These are phyloP conservation scores for Menidia beryllina DNA, from an alignment of 2,113 vertebrate genomes.

Conservation along the genomic window DNA sequence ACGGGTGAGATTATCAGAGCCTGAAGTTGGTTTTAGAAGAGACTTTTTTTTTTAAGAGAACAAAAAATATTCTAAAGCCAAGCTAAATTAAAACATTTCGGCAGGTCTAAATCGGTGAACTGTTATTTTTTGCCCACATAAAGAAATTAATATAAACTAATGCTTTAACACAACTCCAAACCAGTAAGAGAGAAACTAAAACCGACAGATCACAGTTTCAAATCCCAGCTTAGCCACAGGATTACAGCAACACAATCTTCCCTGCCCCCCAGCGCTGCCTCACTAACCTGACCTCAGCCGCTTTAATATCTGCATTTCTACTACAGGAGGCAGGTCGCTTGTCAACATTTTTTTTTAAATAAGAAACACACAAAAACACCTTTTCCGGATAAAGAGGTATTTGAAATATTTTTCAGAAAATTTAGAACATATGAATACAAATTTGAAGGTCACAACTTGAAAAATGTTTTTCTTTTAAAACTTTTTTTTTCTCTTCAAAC, in stretches of 20 bases:
- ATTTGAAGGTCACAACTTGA: slow-evolving; percentile 2
- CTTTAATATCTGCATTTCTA: slow-evolving; percentile 45
- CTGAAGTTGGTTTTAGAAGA: slow-evolving; percentile 43
- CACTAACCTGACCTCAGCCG: slow-evolving; percentile 30
- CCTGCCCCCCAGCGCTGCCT: slow-evolving; percentile 57
- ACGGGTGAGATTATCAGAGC: slow-evolving; percentile 90
- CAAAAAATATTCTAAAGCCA: not conserved
- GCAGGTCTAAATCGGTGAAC: slow-evolving; percentile 36
- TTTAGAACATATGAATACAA: not conserved
- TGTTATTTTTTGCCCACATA: slow-evolving; percentile 29
- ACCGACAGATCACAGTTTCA: slow-evolving; percentile 79
- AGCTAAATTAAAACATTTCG: slow-evolving; percentile 3
- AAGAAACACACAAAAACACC: not conserved
- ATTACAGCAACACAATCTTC: slow-evolving; percentile 73
- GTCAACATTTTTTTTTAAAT: not conserved
- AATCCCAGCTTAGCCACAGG: slow-evolving; percentile 77
- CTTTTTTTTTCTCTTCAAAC: not conserved
- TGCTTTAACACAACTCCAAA: slow-evolving; percentile 28
- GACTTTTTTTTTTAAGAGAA: not conserved
- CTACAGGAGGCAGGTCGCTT: slow-evolving; percentile 13
- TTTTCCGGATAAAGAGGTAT: too few relatives aligned
- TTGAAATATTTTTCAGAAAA: not conserved
- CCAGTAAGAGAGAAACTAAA: slow-evolving; percentile 52
- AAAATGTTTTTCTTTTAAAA: not conserved
- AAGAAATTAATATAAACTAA: slow-evolving; percentile 46